Evolutionary conservation across 2,888 invertebrate species (phyloP), one percentile per base, ranked within the genome.

Genomic region (Papilio gigon): DNA sequence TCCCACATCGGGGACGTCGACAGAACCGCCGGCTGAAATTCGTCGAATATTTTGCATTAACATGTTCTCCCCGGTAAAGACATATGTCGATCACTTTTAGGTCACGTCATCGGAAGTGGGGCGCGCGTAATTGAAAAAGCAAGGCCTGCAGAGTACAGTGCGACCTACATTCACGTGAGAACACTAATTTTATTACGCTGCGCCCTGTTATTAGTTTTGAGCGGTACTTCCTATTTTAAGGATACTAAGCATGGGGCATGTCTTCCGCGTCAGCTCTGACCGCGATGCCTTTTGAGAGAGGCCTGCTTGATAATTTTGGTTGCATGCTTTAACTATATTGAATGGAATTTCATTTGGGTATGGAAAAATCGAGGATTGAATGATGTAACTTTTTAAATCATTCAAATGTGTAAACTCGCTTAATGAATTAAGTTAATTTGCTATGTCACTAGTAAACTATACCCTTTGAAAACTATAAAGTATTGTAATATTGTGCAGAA

Each of bases 111-210:
- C 40, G 40, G 61, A 53, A 67, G n/a, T 56, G 40, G 33, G 53
- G 33, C 67, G 33, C 50, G 61, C 61, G 53, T 62, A 62, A 67
- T 62, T 67, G 61, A 62, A 62, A 67, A 62, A 67, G 35, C 50
- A 40, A 40, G 37, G 60, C 30, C 40, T 62, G 33, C 37, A 25
- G 40, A 37, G 60, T 56, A 30, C 40, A 61, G 50, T 33, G 27
- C n/a, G 67, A 61, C 61, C 67, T 62, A 67, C 53, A 60, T 67
- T 61, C 53, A 20, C 53, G 14, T 2, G 42, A n/a, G 53, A 37
- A 27, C 17, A 27, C 47, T 67, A 61, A 67, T 62, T 67, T 62
- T 62, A 62, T 50, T 17, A 66, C 27, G 35, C 33, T 35, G 42
- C 8, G 61, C 53, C 22, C 42, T 40, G 27, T 50, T 61, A 61